A percentile compares a stretch with the other conserved stretches of the same genome.
phyloP scores from a whole-genome alignment of 2,888 invertebrate genomes.

The Dicycla oo region DNA sequence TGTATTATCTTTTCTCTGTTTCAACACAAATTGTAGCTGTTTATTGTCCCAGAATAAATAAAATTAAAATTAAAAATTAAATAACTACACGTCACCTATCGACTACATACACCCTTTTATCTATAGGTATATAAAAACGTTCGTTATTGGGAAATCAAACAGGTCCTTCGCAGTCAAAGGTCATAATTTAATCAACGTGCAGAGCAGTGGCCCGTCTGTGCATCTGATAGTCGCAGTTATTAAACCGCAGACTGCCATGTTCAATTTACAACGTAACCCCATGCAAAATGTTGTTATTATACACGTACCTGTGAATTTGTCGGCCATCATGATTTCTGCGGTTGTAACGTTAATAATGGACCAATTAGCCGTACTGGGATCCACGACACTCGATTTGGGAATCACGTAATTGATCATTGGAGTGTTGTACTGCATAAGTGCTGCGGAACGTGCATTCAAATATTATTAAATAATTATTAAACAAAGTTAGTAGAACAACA shows the following conservation, averaged over 20 bases:
- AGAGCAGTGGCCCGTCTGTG: constrained; percentile 73
- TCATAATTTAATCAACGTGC: constrained; percentile 81
- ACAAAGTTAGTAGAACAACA: background rate
- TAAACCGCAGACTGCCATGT: constrained; percentile 82
- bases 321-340: constrained; percentile 59
- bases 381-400: constrained; percentile 14
- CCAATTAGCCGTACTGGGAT: constrained; percentile 44
- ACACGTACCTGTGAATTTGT: constrained; percentile 49
- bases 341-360: constrained; percentile 58
- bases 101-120: constrained; percentile 56
- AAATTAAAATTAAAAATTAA: too few relatives aligned
- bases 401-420: constrained; percentile 31
- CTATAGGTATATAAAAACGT: constrained; percentile 57
- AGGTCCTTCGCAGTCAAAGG: constrained; percentile 73
- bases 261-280: constrained; percentile 78
- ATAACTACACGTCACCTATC: constrained; percentile 54
- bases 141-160: constrained; percentile 69
- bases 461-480: background rate
- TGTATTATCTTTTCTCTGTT: too few relatives aligned
- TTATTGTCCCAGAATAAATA: too few relatives aligned
- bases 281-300: constrained; percentile 67
- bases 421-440: background rate
- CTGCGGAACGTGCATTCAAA: background rate
- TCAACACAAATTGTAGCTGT: too few relatives aligned
- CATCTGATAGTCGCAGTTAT: constrained; percentile 78